Base-by-base conservation (phyloP, 2,888 invertebrate genomes). In the Neoscelio sp. region DNA sequence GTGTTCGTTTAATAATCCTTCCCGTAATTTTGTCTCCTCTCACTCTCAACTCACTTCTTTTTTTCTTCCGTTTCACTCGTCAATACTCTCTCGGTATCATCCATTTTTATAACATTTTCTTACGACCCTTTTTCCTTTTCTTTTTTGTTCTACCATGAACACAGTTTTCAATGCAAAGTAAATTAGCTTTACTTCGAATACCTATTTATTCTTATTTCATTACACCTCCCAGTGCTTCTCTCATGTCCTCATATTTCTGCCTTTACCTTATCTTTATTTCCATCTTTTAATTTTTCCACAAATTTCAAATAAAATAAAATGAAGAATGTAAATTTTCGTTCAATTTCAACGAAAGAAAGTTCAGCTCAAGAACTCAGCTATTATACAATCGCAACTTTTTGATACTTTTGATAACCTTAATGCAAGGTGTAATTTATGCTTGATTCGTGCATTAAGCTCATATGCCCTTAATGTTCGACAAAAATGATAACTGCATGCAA, bases 361-460 rank as follows among this genome's bases (percentile, higher is more conserved):
- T 12, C 30, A 10, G 2, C 7, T 12, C 15, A 7, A 30, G 44
- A 44, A 30, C 40, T 23, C 18, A 18, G 6, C 58, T 44, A 60
- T 60, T 60, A 60, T 10, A 48, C 64, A 64, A 38, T 48, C 38
- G 35, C 64, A n/a, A 50, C 23, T 48, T 64, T 64, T 38, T 38
- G 64, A 48, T 48, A 35, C 38, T 48, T 50, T 64, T 64, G 64
- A 64, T 64, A 64, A 64, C 48, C 64, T 26, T 48, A 50, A 64
- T 50, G 64, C 48, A 38, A 64, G 35, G 15, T 50, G 48, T 50
- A 64, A 64, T 64, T 64, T 64, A 64, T 64, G 64, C 64, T 26
- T 50, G 10, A 64, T 64, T 64, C 64, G 48, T 64, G 50, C 23
- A 50, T 48, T 38, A 64, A 48, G 26, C 35, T 26, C 48, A 17